These are phyloP conservation scores for Tragopan temminckii DNA, from an alignment of 2,797 vertebrate genomes.

Conservation along the genomic window DNA sequence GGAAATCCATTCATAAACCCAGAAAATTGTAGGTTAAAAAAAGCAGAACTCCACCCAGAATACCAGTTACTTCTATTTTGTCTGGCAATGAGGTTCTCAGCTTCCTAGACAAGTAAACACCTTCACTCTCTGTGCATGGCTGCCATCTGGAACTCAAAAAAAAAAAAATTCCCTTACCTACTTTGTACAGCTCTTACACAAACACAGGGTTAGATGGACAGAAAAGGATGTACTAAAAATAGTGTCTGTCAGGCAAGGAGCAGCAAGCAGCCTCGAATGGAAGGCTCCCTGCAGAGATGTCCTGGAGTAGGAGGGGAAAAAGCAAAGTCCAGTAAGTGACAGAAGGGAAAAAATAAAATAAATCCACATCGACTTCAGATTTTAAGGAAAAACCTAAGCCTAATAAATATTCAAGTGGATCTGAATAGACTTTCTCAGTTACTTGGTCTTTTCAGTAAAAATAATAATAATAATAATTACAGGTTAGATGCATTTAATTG, in stretches of 20 bases:
- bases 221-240: slow-evolving; percentile 72
- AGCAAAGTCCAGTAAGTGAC: not conserved
- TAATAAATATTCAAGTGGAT: not conserved
- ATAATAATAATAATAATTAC: not conserved
- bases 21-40: slow-evolving; percentile 49
- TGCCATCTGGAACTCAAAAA: slow-evolving; percentile 56
- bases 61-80: slow-evolving; percentile 60
- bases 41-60: slow-evolving; percentile 41
- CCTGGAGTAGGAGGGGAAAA: not conserved
- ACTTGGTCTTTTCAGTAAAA: not conserved
- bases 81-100: slow-evolving; percentile 62
- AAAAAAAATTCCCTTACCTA: slow-evolving; percentile 53
- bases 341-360: not conserved
- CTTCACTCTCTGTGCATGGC: slow-evolving; percentile 44
- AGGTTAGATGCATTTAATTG: not conserved
- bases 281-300: slow-evolving; percentile 25
- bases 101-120: slow-evolving; percentile 68
- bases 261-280: slow-evolving; percentile 23
- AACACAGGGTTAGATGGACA: slow-evolving; percentile 57
- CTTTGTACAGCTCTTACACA: slow-evolving; percentile 60
- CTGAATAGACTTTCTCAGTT: not conserved
- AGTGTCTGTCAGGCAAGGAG: not conserved
- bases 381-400: not conserved
- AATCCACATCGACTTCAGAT: not conserved
- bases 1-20: slow-evolving; percentile 65